Base-by-base conservation (phyloP, 2,797 vertebrate genomes). In the Coendou prehensilis region DNA sequence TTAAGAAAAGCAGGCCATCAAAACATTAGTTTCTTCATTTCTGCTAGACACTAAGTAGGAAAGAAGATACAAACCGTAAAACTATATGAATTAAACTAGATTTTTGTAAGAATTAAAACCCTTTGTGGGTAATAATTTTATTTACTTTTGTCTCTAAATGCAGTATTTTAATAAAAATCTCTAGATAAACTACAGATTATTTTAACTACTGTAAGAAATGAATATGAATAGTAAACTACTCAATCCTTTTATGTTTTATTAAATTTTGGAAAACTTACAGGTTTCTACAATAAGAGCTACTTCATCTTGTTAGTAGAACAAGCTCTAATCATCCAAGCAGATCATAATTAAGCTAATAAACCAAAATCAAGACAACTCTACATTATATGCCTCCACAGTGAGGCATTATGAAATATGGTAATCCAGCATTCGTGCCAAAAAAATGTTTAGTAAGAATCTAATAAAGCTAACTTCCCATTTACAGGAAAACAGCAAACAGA, bases 1-100 rank as follows among this genome's bases (percentile, higher is more conserved):
- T 47, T 28, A 56, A 97, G 97, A 94, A 91, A 96, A 95, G 73
- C 81, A 92, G 52, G 94, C n/a, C 84, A 80, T 95, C 50, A 93
- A 50, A 95, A 89, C 50, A 79, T 80, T 93, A 97, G 84, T 81
- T 82, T 96, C 92, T 93, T 87, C 20, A 75, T 50, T 93, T 96
- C 85, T 93, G 41, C 76, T 92, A 69, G 86, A 37, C 67, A 30
- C 26, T 17, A 93, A 59, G 69, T 84, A 93, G 67, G 33, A 93
- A 10, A 95, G 22, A 91, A 85, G 7, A 94, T 56, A 92, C 7
- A 91, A 93, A 91, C 75, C 6, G 15, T 22, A 85, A 82, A 88
- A 89, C 87, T 94, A 61, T 20, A 94, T 57, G 87, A 87, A 81
- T 41, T 61, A 84, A 64, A 92, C 52, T 69, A 15, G 30, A 67